Base-by-base conservation (phyloP, 1,140 invertebrate species). In the Caenorhabditis inopinata region DNA sequence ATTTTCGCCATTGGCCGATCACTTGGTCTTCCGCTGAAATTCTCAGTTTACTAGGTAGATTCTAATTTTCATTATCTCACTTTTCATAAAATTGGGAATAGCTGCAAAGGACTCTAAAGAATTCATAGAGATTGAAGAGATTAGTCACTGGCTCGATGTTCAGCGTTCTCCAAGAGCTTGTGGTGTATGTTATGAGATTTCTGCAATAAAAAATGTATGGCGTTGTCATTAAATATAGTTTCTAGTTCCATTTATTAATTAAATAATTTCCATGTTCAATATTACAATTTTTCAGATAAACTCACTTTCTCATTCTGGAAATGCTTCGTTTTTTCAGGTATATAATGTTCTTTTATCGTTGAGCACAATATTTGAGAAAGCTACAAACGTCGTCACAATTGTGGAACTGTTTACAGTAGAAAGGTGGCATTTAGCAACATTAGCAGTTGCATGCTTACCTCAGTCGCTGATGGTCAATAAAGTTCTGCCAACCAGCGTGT, bases 51-150 rank as follows among this genome's bases (percentile, higher is more conserved):
- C n/a, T n/a, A n/a, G n/a, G n/a, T n/a, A n/a, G n/a, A n/a, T n/a
- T n/a, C n/a, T n/a, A n/a, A n/a, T n/a, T n/a, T n/a, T n/a, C n/a
- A n/a, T n/a, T n/a, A n/a, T 12, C 38, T 29, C 46, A 78, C 76
- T 53, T 78, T 32, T 78, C 76, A 23, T 78, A 53, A 21, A 42
- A 48, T n/a, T 78, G 35, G 14, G 18, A 32, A 18, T 58, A 78
- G 18, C 68, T 58, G 0, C 51, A 35, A 9, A 78, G 18, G 1
- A 58, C 38, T 32, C 53, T 32, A 18, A 78, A 35, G 32, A 78
- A 78, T n/a, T 78, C 76, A 25, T 78, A 68, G 49, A 78, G 53
- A 21, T 78, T 78, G 76, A 78, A 78, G 32, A 78, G 16, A 46
- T 78, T 78, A 35, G 35, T 45, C 3, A 78, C 51, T 7, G 76